Conservation (phyloP, 1,140 invertebrate species). For the Aphis craccivora region DNA sequence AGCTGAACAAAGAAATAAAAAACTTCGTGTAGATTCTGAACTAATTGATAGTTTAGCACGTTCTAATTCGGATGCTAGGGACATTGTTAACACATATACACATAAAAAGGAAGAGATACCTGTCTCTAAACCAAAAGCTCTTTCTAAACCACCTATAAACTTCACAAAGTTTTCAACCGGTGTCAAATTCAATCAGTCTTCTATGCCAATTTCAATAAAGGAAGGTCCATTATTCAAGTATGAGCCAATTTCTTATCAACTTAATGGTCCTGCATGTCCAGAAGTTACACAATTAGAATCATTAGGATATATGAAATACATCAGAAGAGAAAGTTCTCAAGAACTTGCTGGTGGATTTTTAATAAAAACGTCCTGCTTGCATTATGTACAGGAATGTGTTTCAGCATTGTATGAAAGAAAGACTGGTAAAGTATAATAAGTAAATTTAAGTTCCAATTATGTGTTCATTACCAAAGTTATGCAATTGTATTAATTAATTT, state of each 20-base stretch:
- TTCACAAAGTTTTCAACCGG: slow-evolving; percentile 81
- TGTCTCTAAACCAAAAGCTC: slow-evolving; percentile 62
- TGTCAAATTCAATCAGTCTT: slow-evolving; percentile 69
- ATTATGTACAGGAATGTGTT: slow-evolving; percentile 66
- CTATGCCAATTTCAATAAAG: slow-evolving; percentile 72
- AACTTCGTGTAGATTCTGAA: slow-evolving; percentile 85
- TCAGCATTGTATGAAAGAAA: slow-evolving; percentile 42
- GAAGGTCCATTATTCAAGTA: slow-evolving; percentile 80
- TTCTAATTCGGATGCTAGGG: slow-evolving; percentile 74
- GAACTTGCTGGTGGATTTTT: slow-evolving; percentile 91
- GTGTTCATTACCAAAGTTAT: slow-evolving; percentile 41
- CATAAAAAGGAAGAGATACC: slow-evolving; percentile 62
- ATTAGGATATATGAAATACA: slow-evolving; percentile 79
- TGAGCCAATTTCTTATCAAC: slow-evolving; percentile 68
- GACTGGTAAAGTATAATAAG: slow-evolving; percentile 22
- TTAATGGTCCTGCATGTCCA: slow-evolving; percentile 80
- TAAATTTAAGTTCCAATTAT: slow-evolving; percentile 33
- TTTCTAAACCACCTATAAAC: slow-evolving; percentile 63
- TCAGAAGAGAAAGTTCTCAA: slow-evolving; percentile 73
- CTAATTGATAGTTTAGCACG: slow-evolving; percentile 95
- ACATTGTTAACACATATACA: slow-evolving; percentile 68
- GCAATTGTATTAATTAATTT: neutral
- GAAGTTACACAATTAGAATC: slow-evolving; percentile 70
- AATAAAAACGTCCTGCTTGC: slow-evolving; percentile 89
- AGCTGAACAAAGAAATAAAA: slow-evolving; percentile 80